Percentiles rank a stretch among this genome's conserved stretches.
Conservation (phyloP, 2,797 vertebrate species). For the Thripadectes ignobilis region DNA sequence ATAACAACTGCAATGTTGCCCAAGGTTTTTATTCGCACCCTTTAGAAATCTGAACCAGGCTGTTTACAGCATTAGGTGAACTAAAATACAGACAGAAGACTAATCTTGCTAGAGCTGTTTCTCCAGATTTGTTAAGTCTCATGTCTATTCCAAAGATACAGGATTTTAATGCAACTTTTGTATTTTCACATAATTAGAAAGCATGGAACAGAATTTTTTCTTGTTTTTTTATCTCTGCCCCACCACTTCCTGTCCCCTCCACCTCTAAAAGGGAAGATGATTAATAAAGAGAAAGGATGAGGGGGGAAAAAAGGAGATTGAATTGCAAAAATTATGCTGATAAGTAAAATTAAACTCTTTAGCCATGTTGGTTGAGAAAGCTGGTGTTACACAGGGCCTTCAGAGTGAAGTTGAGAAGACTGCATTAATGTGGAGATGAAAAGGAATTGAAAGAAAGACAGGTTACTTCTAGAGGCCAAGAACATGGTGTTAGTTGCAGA, state of each 20-base stretch:
- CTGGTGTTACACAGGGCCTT: neutral
- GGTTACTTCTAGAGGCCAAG: neutral
- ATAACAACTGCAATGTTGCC: neutral
- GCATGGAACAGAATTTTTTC: neutral
- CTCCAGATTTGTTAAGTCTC: neutral
- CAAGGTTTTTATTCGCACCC: neutral
- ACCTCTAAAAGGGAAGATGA: neutral
- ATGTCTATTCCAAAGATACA: neutral
- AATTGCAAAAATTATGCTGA: neutral
- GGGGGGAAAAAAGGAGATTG: fast-evolving
- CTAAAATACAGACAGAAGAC: neutral
- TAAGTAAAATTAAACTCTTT: neutral
- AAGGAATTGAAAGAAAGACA: neutral
- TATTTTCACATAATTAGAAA: neutral
- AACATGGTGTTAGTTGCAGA: neutral
- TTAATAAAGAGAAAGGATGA: neutral
- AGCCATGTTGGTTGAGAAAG: neutral
- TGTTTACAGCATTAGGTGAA: neutral
- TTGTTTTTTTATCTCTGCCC: neutral
- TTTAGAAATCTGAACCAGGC: neutral
- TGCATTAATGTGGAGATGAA: neutral
- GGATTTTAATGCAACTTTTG: neutral
- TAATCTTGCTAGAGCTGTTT: neutral
- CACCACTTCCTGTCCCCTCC: fast-evolving
- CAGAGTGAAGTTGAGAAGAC: neutral